Base-by-base conservation (phyloP, 2,888 invertebrate species). In the Andrena marginata region DNA sequence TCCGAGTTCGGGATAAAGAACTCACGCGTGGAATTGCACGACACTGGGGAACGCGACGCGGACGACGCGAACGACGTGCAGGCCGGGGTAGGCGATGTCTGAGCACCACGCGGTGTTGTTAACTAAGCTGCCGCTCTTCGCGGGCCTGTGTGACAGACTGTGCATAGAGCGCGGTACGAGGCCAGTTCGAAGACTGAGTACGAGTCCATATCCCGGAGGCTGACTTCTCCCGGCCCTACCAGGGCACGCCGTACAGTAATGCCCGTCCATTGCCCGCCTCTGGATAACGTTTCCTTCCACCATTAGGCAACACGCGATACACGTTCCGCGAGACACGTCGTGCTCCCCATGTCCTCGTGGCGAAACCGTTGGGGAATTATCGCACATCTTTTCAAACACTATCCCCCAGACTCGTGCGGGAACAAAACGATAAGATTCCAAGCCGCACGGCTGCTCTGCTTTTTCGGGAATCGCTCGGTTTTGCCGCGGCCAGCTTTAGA, bases 181-280 rank as follows among this genome's bases (percentile, higher is more conserved):
- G 80, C 88, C 85, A 85, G 89, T 90, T 91, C 87, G 88, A 90
- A 85, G 91, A 91, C 91, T 91, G 91, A 91, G 86, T 86, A 89
- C 87, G 85, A 89, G 88, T 87, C 86, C 87, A 86, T 88, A 81
- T 90, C 89, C 85, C 90, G 85, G 85, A 88, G 89, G 86, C 86
- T 88, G 89, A 90, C 86, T 88, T 90, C 88, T 90, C 89, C 85
- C 89, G 80, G 88, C 91, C 91, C 91, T 91, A 91, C 88, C 91
- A 89, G 88, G 86, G 90, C 86, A 88, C 82, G 69, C 84, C 78
- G 84, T 73, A 74, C 82, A 68, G 82, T 81, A 73, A 76, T 81
- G 80, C 84, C 82, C 82, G 80, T 80, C 81, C 83, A 79, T 85
- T 86, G 88, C 86, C 85, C 84, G 84, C 87, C 86, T 85, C 80